Base-by-base conservation (phyloP, 2,113 vertebrate species). In the Oenanthe melanoleuca region DNA sequence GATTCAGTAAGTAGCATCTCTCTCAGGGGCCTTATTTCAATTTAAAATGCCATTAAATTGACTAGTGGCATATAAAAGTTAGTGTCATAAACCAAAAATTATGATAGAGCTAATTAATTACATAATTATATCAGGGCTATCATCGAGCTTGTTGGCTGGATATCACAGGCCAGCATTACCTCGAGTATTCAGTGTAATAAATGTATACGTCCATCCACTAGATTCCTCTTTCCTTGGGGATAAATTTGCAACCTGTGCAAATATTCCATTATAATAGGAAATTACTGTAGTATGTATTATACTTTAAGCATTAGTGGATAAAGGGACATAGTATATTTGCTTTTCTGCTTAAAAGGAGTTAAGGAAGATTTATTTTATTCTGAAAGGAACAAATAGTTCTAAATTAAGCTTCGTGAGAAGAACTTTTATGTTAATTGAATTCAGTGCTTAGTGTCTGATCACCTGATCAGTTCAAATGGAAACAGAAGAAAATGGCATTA, bases 21-120 rank as follows among this genome's bases (percentile, higher is more conserved):
- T 97, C 96, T 94, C 44, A 91, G 71, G 87, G 94, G 71, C 66
- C 77, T 79, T 94, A 57, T 40, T 97, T 88, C 82, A 94, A 89
- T 97, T 97, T 96, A 95, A 97, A 97, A 96, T 94, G 65, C 75
- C 86, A 93, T 96, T 97, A 97, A 92, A 89, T 91, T 77, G 86
- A 94, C 75, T 93, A 64, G 70, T 95, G 96, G 91, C 89, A 59
- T 85, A 89, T 96, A 90, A 96, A 96, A 97, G 75, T 37, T 83
- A 92, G 56, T 86, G 67, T 87, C 94, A 92, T 97, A 96, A 97
- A 96, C 40, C 94, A 95, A 88, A 97, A 96, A 89, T 95, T 77
- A 84, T 93, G 93, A 93, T 82, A 90, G 79, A 89, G 31, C 88
- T 97, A 96, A 97, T 97, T 96, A 97, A 95, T 95, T 90, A 85